Evolutionary conservation across 2,888 invertebrate genomes (phyloP).

Genomic region (Fragum fragum): DNA sequence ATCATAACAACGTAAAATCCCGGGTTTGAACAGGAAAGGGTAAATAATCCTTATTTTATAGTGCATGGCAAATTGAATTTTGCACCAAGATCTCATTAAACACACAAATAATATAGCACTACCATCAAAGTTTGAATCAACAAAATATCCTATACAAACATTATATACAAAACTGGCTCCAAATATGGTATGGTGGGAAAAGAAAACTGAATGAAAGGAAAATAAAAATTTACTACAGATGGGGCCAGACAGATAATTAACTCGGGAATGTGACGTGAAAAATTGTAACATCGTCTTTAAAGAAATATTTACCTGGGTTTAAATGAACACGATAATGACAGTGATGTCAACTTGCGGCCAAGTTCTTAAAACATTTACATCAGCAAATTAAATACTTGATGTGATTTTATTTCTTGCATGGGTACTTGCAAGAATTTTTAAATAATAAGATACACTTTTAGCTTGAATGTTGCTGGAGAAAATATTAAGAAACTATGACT

Average conservation of each 20-base stretch:
- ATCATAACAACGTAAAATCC: too few relatives aligned
- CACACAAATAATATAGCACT: neutral
- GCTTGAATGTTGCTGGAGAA: too few relatives aligned
- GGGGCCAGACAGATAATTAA: conserved; percentile 21
- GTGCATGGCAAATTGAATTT: too few relatives aligned
- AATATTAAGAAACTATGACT: too few relatives aligned
- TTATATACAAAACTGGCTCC: conserved; percentile 9
- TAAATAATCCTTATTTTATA: too few relatives aligned
- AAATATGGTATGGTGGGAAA: conserved; percentile 3
- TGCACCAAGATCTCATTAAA: neutral
- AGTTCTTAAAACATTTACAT: neutral
- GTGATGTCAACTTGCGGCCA: conserved; percentile 11
- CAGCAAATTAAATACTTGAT: too few relatives aligned
- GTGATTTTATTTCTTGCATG: too few relatives aligned
- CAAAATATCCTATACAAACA: conserved; percentile 9
- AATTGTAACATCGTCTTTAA: conserved; percentile 28
- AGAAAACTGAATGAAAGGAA: conserved; percentile 21
- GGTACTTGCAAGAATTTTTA: too few relatives aligned
- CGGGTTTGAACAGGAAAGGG: too few relatives aligned
- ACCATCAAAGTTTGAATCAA: conserved; percentile 16
- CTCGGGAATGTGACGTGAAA: conserved; percentile 30
- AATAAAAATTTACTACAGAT: conserved; percentile 7
- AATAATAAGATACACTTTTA: too few relatives aligned
- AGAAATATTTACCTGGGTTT: conserved; percentile 12
- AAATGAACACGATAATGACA: conserved; percentile 12